Evolutionary conservation across 2,888 invertebrate species (phyloP).

Genomic region (Andrena bicolor): DNA sequence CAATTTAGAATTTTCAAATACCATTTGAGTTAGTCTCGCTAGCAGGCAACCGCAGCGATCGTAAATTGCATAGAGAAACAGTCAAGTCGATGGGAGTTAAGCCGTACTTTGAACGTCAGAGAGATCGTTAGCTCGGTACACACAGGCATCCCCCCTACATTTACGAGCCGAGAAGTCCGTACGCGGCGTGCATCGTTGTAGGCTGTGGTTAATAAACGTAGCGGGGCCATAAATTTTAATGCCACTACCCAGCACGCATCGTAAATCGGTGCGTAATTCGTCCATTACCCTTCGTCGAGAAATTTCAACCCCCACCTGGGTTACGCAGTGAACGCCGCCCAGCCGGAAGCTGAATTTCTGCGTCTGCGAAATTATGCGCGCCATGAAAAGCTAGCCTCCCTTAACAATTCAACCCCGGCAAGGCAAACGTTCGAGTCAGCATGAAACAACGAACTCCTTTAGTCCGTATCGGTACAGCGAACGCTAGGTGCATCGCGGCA

Average conservation of each 20-base stretch:
- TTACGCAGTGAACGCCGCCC: too few species aligned
- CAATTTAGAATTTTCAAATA: background rate
- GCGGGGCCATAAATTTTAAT: slow-evolving; percentile 48
- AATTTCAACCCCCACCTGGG: slow-evolving; percentile 23
- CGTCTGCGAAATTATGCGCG: slow-evolving; percentile 13
- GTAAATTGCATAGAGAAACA: background rate
- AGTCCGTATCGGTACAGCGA: background rate
- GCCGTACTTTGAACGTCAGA: slow-evolving; percentile 21
- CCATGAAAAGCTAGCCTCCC: background rate
- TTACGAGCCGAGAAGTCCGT: slow-evolving; percentile 31
- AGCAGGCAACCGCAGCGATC: background rate
- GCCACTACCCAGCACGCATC: slow-evolving; percentile 20
- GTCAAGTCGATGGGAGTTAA: slow-evolving; percentile 10
- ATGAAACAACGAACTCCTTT: background rate
- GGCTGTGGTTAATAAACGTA: slow-evolving; percentile 47
- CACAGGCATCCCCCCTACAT: slow-evolving; percentile 20
- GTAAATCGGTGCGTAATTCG: slow-evolving; percentile 59
- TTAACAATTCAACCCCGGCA: background rate
- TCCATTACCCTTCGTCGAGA: slow-evolving; percentile 47
- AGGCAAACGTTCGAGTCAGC: background rate
- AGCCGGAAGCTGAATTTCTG: slow-evolving; percentile 6
- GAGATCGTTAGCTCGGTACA: slow-evolving; percentile 5
- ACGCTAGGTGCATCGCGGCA: background rate
- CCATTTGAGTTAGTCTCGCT: background rate
- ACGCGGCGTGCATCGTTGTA: background rate